Evolutionary conservation across 2,797 vertebrate species (phyloP).

Genomic region (Rhabdophis nuchalis): DNA sequence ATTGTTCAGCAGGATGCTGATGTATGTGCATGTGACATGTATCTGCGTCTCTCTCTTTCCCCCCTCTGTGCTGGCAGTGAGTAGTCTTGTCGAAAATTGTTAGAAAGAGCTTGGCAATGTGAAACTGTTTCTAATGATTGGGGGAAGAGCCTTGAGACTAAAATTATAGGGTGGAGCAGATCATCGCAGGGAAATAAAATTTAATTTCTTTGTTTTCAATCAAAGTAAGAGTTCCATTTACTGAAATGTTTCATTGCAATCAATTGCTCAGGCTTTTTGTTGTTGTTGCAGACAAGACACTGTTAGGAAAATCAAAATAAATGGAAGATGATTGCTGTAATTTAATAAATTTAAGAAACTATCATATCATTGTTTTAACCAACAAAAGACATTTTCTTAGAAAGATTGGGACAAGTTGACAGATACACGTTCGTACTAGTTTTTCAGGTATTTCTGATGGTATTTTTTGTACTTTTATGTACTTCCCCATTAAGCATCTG

Average conservation of each 20-base stretch:
- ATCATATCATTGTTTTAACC: background rate
- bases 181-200: slow-evolving; percentile 28
- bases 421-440: background rate
- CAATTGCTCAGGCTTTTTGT: background rate
- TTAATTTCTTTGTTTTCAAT: slow-evolving; percentile 35
- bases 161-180: slow-evolving; percentile 42
- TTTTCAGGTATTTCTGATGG: background rate
- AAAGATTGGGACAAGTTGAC: background rate
- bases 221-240: slow-evolving; percentile 34
- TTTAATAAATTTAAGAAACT: slow-evolving; percentile 11
- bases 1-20: slow-evolving; percentile 57
- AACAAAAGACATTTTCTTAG: background rate
- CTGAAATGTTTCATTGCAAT: background rate
- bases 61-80: background rate
- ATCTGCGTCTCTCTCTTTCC: background rate
- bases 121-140: slow-evolving; percentile 51
- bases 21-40: background rate
- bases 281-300: slow-evolving; percentile 26
- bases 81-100: slow-evolving; percentile 40
- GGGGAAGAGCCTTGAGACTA: slow-evolving; percentile 54
- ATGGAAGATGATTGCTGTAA: background rate
- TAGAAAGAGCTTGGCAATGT: slow-evolving; percentile 48
- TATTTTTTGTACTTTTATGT: background rate
- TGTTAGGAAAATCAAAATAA: background rate
- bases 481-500: background rate